phyloP scores from a whole-genome alignment of 2,888 invertebrate genomes.

The Nasonovia ribisnigri region DNA sequence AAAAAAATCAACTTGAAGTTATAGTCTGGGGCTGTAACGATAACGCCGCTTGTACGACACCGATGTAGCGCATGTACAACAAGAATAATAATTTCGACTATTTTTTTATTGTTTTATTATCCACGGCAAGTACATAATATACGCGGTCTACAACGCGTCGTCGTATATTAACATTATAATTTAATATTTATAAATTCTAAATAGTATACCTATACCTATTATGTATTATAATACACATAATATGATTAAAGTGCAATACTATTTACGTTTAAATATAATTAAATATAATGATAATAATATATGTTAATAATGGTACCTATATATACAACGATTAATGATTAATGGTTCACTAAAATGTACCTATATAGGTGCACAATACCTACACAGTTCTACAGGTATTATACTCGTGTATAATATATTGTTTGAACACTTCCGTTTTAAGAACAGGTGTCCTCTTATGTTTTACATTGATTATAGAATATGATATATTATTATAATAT shows the following conservation, averaged over 20 bases:
- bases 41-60: neutral
- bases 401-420: neutral
- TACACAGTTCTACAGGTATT: neutral
- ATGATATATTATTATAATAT: neutral
- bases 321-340: neutral
- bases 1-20: neutral
- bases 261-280: neutral
- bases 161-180: neutral
- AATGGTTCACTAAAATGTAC: neutral
- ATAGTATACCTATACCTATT: neutral
- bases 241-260: neutral
- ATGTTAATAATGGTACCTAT: neutral
- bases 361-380: neutral
- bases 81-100: constrained; percentile 5
- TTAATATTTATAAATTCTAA: neutral
- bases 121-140: neutral
- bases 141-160: neutral
- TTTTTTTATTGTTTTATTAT: neutral
- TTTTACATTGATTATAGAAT: neutral
- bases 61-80: neutral
- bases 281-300: neutral
- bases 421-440: neutral
- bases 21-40: neutral
- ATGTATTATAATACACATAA: neutral
- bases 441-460: constrained; percentile 14